phyloP scores from a whole-genome alignment of 2,113 vertebrate genomes.

The Anhinga rufa region DNA sequence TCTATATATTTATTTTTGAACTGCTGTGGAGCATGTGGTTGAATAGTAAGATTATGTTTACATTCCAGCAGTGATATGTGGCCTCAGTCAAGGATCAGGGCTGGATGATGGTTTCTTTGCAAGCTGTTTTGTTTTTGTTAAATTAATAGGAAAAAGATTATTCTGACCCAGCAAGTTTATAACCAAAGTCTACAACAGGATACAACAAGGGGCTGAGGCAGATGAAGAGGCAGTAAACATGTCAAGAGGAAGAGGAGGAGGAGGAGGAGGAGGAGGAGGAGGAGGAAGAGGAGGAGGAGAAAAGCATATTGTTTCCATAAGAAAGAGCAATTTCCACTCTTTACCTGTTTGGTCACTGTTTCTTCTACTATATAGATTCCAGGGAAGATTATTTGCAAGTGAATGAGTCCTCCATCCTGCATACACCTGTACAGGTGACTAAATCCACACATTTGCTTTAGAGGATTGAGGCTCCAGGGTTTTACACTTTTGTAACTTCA shows the following conservation, averaged over 20 bases:
- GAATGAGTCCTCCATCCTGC: background rate
- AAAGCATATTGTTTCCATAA: background rate
- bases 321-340: conserved; percentile 9
- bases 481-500: background rate
- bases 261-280: background rate
- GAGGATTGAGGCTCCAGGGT: background rate
- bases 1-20: background rate
- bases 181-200: background rate
- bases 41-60: background rate
- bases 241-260: background rate
- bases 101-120: background rate
- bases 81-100: background rate
- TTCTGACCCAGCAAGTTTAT: background rate
- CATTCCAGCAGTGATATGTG: background rate
- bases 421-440: background rate
- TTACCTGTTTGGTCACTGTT: background rate
- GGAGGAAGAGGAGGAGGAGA: too few relatives aligned
- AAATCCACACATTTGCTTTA: background rate
- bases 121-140: background rate
- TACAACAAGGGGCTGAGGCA: background rate
- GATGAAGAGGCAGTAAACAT: background rate
- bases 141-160: background rate
- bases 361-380: background rate
- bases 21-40: background rate
- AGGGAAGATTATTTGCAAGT: background rate